A percentile compares a stretch with the other conserved stretches of the same genome.
Conservation (phyloP, 2,797 vertebrate genomes). For the Malurus splendens region DNA sequence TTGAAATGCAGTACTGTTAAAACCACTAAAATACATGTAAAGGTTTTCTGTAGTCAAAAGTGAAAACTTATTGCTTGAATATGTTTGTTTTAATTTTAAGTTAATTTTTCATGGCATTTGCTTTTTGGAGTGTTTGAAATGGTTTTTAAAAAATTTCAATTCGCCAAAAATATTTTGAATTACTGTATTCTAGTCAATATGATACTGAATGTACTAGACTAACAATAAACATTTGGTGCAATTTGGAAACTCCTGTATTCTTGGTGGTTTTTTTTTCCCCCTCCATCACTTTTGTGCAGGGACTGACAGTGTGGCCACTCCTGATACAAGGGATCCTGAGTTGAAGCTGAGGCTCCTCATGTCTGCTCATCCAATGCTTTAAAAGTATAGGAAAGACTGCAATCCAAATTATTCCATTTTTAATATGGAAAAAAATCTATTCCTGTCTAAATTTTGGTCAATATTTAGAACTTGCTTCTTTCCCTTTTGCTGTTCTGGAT, state of each 20-base stretch:
- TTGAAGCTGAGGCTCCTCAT: neutral
- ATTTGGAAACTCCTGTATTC: constrained; percentile 17
- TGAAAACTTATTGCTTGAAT: constrained; percentile 54
- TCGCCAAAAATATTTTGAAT: constrained; percentile 56
- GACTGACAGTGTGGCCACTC: neutral
- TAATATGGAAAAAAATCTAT: neutral
- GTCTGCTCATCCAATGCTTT: neutral
- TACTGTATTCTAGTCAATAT: constrained; percentile 46
- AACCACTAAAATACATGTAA: constrained; percentile 70
- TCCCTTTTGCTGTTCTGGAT: neutral
- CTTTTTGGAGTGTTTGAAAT: constrained; percentile 47
- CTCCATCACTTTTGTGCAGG: fast-evolving
- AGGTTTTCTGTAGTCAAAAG: constrained; percentile 54
- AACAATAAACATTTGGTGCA: constrained; percentile 69
- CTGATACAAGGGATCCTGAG: neutral
- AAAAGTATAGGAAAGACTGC: neutral
- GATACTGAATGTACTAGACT: constrained; percentile 61
- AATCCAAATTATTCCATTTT: neutral
- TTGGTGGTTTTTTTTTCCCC: neutral
- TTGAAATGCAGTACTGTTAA: constrained; percentile 61
- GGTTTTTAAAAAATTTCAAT: constrained; percentile 42
- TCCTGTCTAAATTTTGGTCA: neutral
- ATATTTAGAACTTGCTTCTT: neutral
- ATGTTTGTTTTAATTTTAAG: constrained; percentile 42
- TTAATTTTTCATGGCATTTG: constrained; percentile 48